These are phyloP conservation scores for Acipenser ruthenus DNA, from an alignment of 2,797 vertebrate genomes.

Conservation along the genomic window DNA sequence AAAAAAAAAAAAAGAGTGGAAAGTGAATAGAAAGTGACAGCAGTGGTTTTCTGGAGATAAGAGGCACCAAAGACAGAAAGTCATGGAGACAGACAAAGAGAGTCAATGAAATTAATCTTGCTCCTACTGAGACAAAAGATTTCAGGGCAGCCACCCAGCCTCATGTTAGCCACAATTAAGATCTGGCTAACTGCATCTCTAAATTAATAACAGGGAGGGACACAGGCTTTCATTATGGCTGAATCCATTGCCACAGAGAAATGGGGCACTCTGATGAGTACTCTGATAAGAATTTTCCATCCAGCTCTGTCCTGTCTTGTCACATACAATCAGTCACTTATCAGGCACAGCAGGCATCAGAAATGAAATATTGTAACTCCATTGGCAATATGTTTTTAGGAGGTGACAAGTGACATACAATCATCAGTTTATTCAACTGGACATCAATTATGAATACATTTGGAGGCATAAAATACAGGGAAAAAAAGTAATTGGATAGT, in stretches of 20 bases:
- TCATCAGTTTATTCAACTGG: neutral
- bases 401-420: neutral
- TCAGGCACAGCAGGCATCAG: conserved; percentile 10
- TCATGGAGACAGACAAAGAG: conserved; percentile 50
- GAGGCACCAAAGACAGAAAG: conserved; percentile 47
- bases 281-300: conserved; percentile 12
- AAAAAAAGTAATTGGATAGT: neutral
- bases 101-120: conserved; percentile 54
- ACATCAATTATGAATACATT: no score
- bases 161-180: conserved; percentile 28
- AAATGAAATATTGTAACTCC: conserved; percentile 20
- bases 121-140: conserved; percentile 45
- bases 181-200: conserved; percentile 26
- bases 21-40: conserved; percentile 48
- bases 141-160: conserved; percentile 30
- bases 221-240: conserved; percentile 12
- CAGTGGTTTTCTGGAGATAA: conserved; percentile 44
- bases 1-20: neutral
- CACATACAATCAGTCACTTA: conserved; percentile 16
- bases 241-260: conserved; percentile 17
- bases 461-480: no score
- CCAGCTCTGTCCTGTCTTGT: conserved; percentile 4
- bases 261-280: neutral
- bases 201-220: conserved; percentile 26
- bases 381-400: neutral